Evolutionary conservation across 1,140 invertebrate genomes (phyloP).

Genomic region (Plutomurus gul): DNA sequence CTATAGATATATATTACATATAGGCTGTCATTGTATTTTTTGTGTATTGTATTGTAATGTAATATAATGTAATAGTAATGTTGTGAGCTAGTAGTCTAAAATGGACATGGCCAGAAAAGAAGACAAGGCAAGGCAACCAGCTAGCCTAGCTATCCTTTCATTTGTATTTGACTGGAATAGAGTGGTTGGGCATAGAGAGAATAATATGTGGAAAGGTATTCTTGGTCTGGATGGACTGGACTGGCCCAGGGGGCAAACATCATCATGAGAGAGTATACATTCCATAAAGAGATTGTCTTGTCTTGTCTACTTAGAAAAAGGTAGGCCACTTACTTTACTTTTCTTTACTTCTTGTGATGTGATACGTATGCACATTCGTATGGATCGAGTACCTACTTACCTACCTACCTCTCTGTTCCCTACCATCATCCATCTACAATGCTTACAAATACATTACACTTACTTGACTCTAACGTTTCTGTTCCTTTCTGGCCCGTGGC

Average conservation of each 20-base stretch:
- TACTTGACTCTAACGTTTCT: not conserved
- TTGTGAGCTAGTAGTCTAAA: not conserved
- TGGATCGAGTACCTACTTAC: not conserved
- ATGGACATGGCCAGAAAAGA: constrained; percentile 12
- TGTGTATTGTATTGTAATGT: no score
- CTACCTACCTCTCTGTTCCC: not conserved
- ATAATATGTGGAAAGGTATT: no score
- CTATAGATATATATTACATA: not conserved
- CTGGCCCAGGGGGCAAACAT: constrained; percentile 20
- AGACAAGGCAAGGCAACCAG: not conserved
- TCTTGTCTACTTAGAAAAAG: constrained; percentile 14
- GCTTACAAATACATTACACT: constrained; percentile 6
- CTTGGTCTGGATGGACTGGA: not conserved
- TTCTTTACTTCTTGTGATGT: no score
- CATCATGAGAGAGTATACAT: constrained; percentile 8
- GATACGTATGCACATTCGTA: no score
- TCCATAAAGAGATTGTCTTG: constrained; percentile 26
- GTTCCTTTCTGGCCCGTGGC: constrained; percentile 17
- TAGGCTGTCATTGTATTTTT: constrained; percentile 9
- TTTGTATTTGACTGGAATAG: not conserved
- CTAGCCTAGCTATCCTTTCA: no score
- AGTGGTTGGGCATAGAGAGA: not conserved
- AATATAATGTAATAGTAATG: not conserved
- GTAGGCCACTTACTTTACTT: constrained; percentile 12
- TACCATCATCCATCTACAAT: not conserved